Evolutionary conservation across 2,797 vertebrate species (phyloP).

Genomic region (Kryptolebias ocellatus): DNA sequence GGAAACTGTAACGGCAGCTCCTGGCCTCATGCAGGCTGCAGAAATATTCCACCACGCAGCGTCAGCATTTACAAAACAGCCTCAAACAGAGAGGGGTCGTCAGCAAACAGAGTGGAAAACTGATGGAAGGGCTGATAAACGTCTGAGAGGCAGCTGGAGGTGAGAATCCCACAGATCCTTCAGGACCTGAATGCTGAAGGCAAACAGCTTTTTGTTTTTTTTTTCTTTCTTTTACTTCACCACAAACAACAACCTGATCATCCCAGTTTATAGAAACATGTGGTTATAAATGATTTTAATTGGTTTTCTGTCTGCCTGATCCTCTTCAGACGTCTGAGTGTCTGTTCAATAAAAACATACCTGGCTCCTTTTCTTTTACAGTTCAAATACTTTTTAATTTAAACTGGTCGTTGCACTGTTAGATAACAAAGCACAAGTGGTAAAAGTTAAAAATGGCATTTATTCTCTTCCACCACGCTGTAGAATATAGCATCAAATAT

Average conservation of each 20-base stretch:
- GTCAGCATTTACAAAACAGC: conserved; percentile 53
- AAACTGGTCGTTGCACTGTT: neutral
- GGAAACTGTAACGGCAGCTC: conserved; percentile 14
- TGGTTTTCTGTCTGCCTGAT: neutral
- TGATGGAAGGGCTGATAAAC: conserved; percentile 61
- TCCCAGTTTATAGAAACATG: neutral
- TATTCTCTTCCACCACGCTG: too few relatives aligned
- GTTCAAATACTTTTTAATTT: neutral
- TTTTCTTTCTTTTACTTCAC: neutral
- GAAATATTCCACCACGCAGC: conserved; percentile 10
- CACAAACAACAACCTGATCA: too few relatives aligned
- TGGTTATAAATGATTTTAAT: neutral
- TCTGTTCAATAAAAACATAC: neutral
- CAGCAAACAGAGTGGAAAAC: conserved; percentile 56
- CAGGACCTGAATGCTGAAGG: conserved; percentile 20
- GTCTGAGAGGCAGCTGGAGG: conserved; percentile 41
- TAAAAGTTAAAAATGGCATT: too few relatives aligned
- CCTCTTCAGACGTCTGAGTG: too few relatives aligned
- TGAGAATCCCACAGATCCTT: conserved; percentile 49
- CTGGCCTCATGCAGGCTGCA: conserved; percentile 5
- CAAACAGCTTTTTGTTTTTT: neutral
- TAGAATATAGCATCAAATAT: too few relatives aligned
- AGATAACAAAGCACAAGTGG: too few relatives aligned
- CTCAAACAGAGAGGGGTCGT: conserved; percentile 34
- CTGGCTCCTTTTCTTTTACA: neutral